Base-by-base conservation (phyloP, 2,113 vertebrate species). In the Vulpes lagopus region DNA sequence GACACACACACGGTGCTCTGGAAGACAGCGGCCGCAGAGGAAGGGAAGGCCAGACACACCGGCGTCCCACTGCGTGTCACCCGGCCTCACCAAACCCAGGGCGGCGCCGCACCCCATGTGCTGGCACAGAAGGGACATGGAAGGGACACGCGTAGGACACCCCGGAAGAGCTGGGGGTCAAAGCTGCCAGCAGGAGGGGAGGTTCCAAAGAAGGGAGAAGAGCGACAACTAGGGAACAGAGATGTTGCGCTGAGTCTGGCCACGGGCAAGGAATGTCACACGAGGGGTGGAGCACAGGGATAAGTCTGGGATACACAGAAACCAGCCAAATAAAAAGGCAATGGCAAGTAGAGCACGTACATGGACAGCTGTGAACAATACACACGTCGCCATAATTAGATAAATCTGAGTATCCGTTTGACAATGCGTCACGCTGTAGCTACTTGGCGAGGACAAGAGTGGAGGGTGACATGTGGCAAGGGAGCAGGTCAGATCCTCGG, bases 61-160 rank as follows among this genome's bases (percentile, higher is more conserved):
- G 30, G 27, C 76, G 0, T 15, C 1, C 27, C 25, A 2, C 8
- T 8, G 30, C 53, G 32, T 6, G 0, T n/a, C 20, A 22, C 32
- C 79, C 32, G 0, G 20, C 79, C 32, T 76, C 43, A 3, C 12
- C 6, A 27, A 7, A 25, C 23, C 43, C 23, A 76, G 43, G 43
- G 23, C 73, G 2, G 32, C 11, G 11, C 51, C 3, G 1, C 35
- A 43, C 35, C 22, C 71, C 35, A 38, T 11, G 0, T 14, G 35
- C 35, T 43, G 20, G 11, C 22, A 7, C 38, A 76, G 10, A 11
- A 23, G 60, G 38, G 38, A 74, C 22, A 1, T 2, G 11, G 38
- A 12, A 15, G 43, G 23, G 43, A 27, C 38, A 35, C 6, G 1
- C 0, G 0, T 19, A 35, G 43, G 53, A 11, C 17, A 57, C 5